Evolutionary conservation across 2,888 invertebrate genomes (phyloP).

Genomic region (Volucella bombylans): DNA sequence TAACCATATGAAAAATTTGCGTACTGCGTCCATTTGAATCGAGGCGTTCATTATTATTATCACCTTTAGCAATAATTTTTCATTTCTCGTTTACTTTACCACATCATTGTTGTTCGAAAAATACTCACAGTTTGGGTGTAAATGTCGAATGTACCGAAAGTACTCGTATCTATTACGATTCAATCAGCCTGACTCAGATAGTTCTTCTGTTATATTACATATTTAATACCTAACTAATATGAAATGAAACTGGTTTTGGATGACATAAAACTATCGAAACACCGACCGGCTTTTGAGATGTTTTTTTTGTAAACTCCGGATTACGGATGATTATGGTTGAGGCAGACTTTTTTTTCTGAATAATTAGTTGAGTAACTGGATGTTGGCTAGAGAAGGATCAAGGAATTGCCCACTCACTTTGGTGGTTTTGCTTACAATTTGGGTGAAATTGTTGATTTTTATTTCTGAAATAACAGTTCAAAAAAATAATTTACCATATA

Average conservation of each 20-base stretch:
- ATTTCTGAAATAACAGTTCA: constrained; percentile 12
- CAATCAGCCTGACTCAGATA: constrained; percentile 28
- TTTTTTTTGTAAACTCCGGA: constrained; percentile 1
- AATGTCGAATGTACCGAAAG: background rate
- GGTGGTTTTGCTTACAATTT: background rate
- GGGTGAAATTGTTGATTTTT: constrained; percentile 1
- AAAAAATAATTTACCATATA: background rate
- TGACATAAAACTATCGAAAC: constrained; percentile 39
- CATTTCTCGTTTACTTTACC: constrained; percentile 6
- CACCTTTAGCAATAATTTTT: constrained; percentile 30
- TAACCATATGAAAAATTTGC: constrained; percentile 16
- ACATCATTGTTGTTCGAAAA: constrained; percentile 20
- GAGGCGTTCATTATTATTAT: constrained; percentile 25
- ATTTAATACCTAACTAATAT: background rate
- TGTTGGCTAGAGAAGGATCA: constrained; percentile 21
- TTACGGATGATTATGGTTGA: background rate
- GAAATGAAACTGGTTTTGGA: constrained; percentile 33
- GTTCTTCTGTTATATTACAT: background rate
- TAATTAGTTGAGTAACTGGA: constrained; percentile 3
- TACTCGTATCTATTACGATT: constrained; percentile 27
- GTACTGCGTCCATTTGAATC: background rate
- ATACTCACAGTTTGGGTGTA: constrained; percentile 27
- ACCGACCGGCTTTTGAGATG: constrained; percentile 10
- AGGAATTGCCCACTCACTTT: constrained; percentile 10
- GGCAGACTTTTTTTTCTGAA: background rate